Evolutionary conservation across 2,797 vertebrate species (phyloP).

Genomic region (Varecia variegata): DNA sequence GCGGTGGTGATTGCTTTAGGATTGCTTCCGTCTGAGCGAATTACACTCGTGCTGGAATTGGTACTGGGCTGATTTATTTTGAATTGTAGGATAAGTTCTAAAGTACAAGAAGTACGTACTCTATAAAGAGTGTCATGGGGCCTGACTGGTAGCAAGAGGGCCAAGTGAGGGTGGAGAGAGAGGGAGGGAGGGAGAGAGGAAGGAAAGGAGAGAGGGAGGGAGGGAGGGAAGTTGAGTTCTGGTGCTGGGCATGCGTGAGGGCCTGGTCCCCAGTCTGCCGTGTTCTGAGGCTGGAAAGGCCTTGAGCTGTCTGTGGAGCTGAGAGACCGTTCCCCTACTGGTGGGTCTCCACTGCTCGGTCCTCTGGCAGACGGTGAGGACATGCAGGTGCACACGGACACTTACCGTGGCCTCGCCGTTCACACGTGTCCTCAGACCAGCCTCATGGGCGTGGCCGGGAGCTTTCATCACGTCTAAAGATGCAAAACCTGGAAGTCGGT

Average conservation of each 20-base stretch:
- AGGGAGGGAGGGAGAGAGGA: background rate
- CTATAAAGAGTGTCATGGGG: background rate
- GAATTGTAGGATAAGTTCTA: constrained; percentile 54
- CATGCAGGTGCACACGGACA: accelerated
- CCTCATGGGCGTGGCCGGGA: background rate
- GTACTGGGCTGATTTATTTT: background rate
- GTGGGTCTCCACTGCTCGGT: background rate
- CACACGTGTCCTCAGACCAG: background rate
- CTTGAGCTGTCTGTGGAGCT: no score
- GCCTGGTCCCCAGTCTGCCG: background rate
- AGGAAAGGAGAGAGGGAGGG: background rate
- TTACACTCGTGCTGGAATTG: background rate
- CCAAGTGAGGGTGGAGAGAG: no score
- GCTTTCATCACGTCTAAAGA: accelerated
- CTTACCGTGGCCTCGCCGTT: accelerated
- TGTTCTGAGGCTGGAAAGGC: background rate
- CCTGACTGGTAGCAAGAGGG: background rate
- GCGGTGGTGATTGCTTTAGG: background rate
- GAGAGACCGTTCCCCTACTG: accelerated
- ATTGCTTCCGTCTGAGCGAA: background rate
- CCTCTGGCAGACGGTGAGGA: background rate
- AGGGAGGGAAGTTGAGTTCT: background rate
- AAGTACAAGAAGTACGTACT: background rate
- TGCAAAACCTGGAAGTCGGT: background rate
- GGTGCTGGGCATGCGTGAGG: accelerated